Conservation (phyloP, 2,113 vertebrate species). For the Tringa solitaria region DNA sequence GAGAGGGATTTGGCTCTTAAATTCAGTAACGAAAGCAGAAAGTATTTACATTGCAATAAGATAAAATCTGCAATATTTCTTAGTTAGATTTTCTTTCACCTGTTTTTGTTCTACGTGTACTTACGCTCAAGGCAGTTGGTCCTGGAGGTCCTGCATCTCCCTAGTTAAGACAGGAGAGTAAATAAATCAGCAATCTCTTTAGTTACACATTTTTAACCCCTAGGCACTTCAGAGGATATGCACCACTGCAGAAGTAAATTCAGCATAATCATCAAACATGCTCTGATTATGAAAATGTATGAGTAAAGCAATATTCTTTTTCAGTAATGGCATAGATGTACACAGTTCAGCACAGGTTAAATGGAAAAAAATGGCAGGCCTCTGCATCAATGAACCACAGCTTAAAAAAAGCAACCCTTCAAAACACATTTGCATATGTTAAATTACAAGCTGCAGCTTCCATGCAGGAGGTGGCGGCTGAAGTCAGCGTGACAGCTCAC, state of each 20-base stretch:
- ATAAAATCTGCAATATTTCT: not conserved
- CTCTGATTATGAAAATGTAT: not conserved
- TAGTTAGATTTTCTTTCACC: not conserved
- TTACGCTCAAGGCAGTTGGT: conserved; percentile 71
- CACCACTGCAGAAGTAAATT: not conserved
- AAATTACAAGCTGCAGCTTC: not conserved
- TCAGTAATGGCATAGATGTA: not conserved
- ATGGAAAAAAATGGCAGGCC: not conserved
- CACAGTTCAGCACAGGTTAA: not conserved
- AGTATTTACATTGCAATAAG: not conserved
- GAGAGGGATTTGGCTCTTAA: not conserved
- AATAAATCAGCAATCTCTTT: not conserved
- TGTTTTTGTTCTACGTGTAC: conserved; percentile 36
- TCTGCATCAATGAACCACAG: not conserved
- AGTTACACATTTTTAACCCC: not conserved
- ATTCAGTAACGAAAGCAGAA: not conserved
- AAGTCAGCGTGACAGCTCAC: not conserved
- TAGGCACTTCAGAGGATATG: not conserved
- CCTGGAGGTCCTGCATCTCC: conserved; percentile 78
- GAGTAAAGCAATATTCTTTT: not conserved
- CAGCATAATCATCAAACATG: not conserved
- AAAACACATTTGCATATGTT: not conserved
- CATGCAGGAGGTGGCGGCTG: not conserved
- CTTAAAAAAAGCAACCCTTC: not conserved
- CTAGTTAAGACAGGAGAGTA: conserved; percentile 57